A percentile compares a stretch with the other conserved stretches of the same genome.
phyloP scores from a whole-genome alignment of 2,888 invertebrate species.

The Papilio elwesi region DNA sequence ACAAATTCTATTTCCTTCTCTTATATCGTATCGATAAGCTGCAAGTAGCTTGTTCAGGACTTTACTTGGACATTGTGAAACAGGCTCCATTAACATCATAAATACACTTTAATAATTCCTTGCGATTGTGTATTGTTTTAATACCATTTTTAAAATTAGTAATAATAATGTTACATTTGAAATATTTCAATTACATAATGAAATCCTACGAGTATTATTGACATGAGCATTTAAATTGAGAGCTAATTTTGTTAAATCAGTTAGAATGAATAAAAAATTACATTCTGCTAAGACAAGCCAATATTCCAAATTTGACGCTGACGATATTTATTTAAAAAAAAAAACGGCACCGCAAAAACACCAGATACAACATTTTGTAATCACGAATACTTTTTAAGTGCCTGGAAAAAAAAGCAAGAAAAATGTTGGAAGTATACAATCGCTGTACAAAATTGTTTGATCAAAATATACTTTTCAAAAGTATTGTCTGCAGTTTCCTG shows the following conservation, averaged over 20 bases:
- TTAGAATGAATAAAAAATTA: no score
- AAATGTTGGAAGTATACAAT: constrained; percentile 32
- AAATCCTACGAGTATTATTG: no score
- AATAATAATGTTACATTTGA: no score
- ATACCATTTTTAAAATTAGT: background rate
- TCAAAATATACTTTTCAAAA: constrained; percentile 38
- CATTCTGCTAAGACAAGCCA: no score
- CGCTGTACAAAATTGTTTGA: constrained; percentile 35
- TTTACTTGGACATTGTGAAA: no score
- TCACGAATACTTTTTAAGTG: constrained; percentile 31
- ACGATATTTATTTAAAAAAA: constrained; percentile 2
- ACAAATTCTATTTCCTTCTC: no score
- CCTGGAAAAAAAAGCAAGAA: constrained; percentile 26
- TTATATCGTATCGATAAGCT: no score
- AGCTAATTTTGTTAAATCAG: no score
- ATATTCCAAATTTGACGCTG: background rate
- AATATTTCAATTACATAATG: no score
- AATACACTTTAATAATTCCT: constrained; percentile 20
- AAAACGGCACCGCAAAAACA: constrained; percentile 9
- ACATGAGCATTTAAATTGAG: no score
- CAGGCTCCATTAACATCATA: constrained; percentile 42
- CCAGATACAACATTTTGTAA: constrained; percentile 33
- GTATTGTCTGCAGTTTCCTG: constrained; percentile 37
- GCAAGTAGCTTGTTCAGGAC: no score
- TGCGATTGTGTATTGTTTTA: background rate